A percentile compares a stretch with the other conserved stretches of the same genome.
These are phyloP conservation scores for Willisornis vidua DNA, from an alignment of 2,113 vertebrate species.

Conservation along the genomic window DNA sequence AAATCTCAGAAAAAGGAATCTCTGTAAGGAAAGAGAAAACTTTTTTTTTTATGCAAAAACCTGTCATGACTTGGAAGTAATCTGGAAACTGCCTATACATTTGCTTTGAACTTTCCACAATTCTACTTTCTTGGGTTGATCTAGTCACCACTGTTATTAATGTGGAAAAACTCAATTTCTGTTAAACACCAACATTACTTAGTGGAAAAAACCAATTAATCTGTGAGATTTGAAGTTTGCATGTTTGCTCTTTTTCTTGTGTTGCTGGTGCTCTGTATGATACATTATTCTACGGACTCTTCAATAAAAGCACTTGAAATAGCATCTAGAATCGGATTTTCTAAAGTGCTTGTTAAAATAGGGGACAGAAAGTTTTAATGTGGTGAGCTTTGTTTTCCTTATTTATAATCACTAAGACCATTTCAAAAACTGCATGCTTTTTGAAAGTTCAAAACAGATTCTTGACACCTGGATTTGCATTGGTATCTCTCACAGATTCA, in stretches of 20 bases:
- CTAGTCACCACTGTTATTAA: neutral
- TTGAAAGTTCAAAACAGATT: neutral
- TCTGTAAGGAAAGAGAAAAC: neutral
- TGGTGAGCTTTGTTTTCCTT: neutral
- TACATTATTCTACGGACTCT: neutral
- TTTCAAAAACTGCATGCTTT: neutral
- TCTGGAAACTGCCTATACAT: neutral
- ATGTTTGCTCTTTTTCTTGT: neutral
- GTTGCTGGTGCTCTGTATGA: neutral
- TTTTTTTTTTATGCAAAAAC: neutral
- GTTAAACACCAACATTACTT: slow-evolving; percentile 42
- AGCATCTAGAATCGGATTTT: slow-evolving; percentile 6
- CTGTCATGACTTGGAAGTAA: slow-evolving; percentile 14
- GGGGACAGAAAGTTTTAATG: neutral
- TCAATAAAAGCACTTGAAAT: neutral
- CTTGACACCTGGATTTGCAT: neutral
- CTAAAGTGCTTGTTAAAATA: neutral
- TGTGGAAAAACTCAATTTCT: slow-evolving; percentile 18
- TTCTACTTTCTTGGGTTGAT: neutral
- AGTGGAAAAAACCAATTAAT: neutral
- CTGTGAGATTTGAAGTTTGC: slow-evolving; percentile 11
- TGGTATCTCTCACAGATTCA: neutral
- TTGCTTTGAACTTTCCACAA: slow-evolving; percentile 13
- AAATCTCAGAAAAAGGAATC: neutral
- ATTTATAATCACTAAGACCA: neutral